Conservation (phyloP, 1,140 invertebrate species). For the Brachionus sp. region DNA sequence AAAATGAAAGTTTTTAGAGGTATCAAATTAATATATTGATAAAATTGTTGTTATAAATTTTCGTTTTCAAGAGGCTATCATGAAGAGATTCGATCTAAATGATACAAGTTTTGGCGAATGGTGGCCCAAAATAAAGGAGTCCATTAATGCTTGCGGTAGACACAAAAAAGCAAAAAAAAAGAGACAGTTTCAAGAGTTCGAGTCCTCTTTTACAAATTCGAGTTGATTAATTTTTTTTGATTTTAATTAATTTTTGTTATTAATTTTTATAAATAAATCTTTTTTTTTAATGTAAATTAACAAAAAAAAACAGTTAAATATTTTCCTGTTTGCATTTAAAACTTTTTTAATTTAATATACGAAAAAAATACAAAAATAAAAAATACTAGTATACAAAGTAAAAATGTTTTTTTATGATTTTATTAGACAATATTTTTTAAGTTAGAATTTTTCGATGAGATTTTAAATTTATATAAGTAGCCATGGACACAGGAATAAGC, state of each 20-base stretch:
- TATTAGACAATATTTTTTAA: too few species aligned
- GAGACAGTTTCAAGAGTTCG: neutral
- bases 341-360: too few species aligned
- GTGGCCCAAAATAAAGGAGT: slow-evolving; percentile 22
- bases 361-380: too few species aligned
- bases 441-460: too few species aligned
- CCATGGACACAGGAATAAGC: too few species aligned
- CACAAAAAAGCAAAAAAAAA: slow-evolving; percentile 34
- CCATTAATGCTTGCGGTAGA: slow-evolving; percentile 5
- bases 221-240: neutral
- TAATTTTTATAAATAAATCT: neutral
- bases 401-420: too few species aligned
- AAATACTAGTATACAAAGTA: too few species aligned
- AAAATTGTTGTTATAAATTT: neutral
- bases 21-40: neutral
- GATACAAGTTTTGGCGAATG: slow-evolving; percentile 9
- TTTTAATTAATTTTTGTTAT: neutral
- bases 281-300: neutral
- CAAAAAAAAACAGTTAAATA: neutral
- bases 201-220: neutral
- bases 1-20: slow-evolving; percentile 34
- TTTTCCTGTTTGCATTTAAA: neutral
- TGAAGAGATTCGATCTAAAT: slow-evolving; percentile 31
- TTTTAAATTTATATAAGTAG: too few species aligned
- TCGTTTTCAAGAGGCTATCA: neutral